Base-by-base conservation (phyloP, 2,888 invertebrate species). In the Plagodis dolabraria region DNA sequence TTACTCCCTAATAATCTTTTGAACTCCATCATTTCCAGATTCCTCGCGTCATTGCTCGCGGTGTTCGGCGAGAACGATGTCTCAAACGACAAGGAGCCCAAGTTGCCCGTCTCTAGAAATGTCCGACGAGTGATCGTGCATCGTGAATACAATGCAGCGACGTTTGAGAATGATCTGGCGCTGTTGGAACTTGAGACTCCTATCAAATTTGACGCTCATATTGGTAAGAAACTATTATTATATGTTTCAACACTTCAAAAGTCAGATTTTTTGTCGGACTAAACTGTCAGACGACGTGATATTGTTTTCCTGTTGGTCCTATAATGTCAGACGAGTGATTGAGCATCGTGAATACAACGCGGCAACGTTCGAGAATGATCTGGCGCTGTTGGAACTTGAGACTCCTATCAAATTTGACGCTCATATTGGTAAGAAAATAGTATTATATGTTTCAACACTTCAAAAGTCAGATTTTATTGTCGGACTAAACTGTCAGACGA, bases 51-150 rank as follows among this genome's bases (percentile, higher is more conserved):
- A 0, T 87, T 98, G 62, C 96, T 98, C 9, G 98, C 98, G 0
- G 97, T 98, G 5, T 96, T 98, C 77, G 98, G 98, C 0, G 98
- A 98, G 81, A 97, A 96, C 79, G 98, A 98, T 82, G 96, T 98
- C 69, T 97, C 97, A 0, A 96, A 97, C 0, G 97, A 97, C 77
- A 89, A 96, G 70, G 98, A 98, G 75, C 94, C 95, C 0, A 95
- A 95, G 71, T 94, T 96, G 48, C 95, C 97, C 0, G 90, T 97
- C 0, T 96, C 97, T 38, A 95, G 96, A 77, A 97, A 98, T 83
- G 97, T 98, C 0, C 94, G 96, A 62, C 92, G 98, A 36, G 97
- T 98, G 40, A 96, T 98, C 53, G 97, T 98, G 0, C 98, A 98
- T 79, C 92, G 97, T 0, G 96, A 96, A 69, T 98, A 98, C 82